Evolutionary conservation across 92 coral and sea anemone genomes (phyloP), one percentile per base, ranked within the genome.

Genomic region (Bergia puertoricense): DNA sequence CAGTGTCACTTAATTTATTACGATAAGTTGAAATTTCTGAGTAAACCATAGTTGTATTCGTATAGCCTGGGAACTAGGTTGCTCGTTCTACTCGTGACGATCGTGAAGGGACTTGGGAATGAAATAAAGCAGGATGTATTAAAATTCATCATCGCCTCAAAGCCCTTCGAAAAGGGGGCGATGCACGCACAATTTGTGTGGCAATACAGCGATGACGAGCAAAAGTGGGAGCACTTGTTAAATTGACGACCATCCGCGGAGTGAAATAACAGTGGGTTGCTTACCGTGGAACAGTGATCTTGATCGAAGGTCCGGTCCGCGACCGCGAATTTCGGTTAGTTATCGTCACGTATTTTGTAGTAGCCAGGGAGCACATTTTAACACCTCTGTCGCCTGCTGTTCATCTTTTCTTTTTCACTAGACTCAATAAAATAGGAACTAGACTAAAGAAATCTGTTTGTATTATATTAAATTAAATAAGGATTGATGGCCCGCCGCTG

Each of bases 251-350:
- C 74, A 8, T 23, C 76, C 23, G 86, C 78, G 78, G 50, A 74
- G 86, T 83, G 57, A 67, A 82, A 81, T 22, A 42, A 3, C 22
- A 20, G 86, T 69, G 86, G 86, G 86, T 8, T 20, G 13, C 44
- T 44, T 48, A 44, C 86, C 77, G 86, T 83, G 67, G 8, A 22
- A 69, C 4, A 37, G 37, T 66, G 43, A 10, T 40, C 16, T 45
- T 15, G 30, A 30, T 30, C 30, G 30, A 30, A 30, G 30, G 30
- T 30, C 30, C 30, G 30, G 30, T 30, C 30, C 30, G 30, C 30
- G 30, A 30, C 30, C 30, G 3, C 46, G 3, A 76, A 30, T 43
- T 79, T 79, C 54, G 42, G 39, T 80, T 80, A 30, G 48, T 8
- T 15, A 1, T 56, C 20, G 72, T 80, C 85, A 80, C 85, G 73